Evolutionary conservation across 2,888 invertebrate genomes (phyloP).

Genomic region (Mongoloraphidia duomilia): DNA sequence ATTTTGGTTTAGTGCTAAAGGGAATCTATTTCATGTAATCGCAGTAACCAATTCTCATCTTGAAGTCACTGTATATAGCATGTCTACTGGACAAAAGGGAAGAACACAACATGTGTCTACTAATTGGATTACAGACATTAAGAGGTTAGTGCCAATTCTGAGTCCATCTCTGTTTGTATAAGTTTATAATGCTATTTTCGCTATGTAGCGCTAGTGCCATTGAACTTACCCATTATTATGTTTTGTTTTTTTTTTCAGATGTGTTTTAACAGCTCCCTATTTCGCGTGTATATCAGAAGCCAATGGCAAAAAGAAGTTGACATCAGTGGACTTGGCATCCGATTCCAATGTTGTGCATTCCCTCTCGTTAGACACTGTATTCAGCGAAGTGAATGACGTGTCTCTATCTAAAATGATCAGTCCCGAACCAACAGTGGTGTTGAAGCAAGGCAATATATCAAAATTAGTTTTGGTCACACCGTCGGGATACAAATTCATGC

Average conservation of each 20-base stretch:
- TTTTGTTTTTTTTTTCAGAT: slow-evolving; percentile 31
- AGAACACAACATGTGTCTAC: slow-evolving; percentile 42
- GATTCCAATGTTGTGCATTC: slow-evolving; percentile 19
- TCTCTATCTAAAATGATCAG: slow-evolving; percentile 8
- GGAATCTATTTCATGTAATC: slow-evolving; percentile 43
- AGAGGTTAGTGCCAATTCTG: slow-evolving; percentile 25
- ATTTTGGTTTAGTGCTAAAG: slow-evolving; percentile 43
- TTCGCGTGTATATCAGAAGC: slow-evolving; percentile 47
- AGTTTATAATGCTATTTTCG: no score
- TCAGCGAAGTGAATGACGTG: slow-evolving; percentile 12
- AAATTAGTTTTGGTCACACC: slow-evolving; percentile 12
- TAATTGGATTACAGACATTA: slow-evolving; percentile 36
- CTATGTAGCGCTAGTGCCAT: no score
- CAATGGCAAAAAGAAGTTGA: slow-evolving; percentile 35
- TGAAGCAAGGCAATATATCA: slow-evolving; percentile 10
- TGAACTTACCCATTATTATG: no score
- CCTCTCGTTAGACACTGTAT: slow-evolving; percentile 14
- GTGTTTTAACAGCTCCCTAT: slow-evolving; percentile 45
- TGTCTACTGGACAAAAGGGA: slow-evolving; percentile 42
- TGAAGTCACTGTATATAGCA: slow-evolving; percentile 47
- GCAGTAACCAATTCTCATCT: slow-evolving; percentile 42
- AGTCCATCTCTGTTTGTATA: no score
- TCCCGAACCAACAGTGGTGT: slow-evolving; percentile 12
- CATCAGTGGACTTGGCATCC: slow-evolving; percentile 45
- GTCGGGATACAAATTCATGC: not conserved